Evolutionary conservation across 2,113 vertebrate genomes (phyloP), one percentile per base, ranked within the genome.

Genomic region (Brachirus orientalis): DNA sequence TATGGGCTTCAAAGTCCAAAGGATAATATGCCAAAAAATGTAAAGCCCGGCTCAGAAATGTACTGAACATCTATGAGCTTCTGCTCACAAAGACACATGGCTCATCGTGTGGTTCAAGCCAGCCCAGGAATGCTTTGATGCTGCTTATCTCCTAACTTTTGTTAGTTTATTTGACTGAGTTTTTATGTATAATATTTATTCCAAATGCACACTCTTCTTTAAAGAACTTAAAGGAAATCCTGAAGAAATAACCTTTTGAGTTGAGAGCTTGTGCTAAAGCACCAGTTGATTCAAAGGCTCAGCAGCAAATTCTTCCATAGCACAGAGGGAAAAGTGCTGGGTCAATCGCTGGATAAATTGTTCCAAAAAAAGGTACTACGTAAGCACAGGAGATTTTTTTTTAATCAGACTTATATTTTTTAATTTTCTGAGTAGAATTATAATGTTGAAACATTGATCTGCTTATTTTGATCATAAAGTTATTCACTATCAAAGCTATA

Each of bases 131-230:
- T 84, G 80, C 91, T 94, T 93, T 94, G 89, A 93, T 92, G 91
- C 79, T 69, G 67, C 72, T 86, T 72, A 90, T 89, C 84, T 80
- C 62, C 67, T 22, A 88, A 89, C 89, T 92, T 91, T 91, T 89
- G 79, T 91, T 88, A 86, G 86, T 93, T 92, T 92, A 90, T 92
- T 91, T 90, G 86, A 78, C 84, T 79, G 87, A 82, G 83, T 91
- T 94, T 90, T 91, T 88, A 91, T 91, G 85, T 91, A 86, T 89
- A 91, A 86, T 90, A 87, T 90, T 88, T 90, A 92, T 89, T 89
- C 78, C 80, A 86, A 90, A 90, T 83, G 79, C 83, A 69, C 69
- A 74, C 78, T 77, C 73, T 72, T 88, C 84, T 92, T 92, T 87
- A 90, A 87, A 90, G 82, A 88, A 88, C 79, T 92, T 85, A 84